Evolutionary conservation across 2,888 invertebrate genomes (phyloP), one percentile per base, ranked within the genome.

Genomic region (Helobdella robusta): DNA sequence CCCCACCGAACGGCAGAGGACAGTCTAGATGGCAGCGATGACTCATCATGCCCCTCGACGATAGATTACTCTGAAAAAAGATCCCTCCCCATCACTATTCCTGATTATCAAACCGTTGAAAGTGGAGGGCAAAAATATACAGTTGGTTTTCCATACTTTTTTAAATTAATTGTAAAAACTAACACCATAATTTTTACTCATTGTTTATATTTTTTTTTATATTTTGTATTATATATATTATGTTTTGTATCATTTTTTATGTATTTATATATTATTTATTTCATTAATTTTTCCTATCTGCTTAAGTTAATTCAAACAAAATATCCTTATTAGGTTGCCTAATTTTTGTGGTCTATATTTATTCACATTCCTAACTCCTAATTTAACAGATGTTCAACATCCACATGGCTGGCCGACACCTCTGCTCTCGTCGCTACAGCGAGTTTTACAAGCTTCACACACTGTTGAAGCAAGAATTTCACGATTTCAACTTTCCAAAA

Each of bases 401-500:
- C 70, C 94, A 98, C 81, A 97, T 98, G 95, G 97, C 98, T 5
- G 97, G 97, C 0, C 83, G 97, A 40, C 97, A 97, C 78, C 83
- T 98, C 64, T 98, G 98, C 81, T 95, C 95, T 60, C 84, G 97
- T 61, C 84, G 98, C 46, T 98, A 97, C 80, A 84, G 93, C 68
- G 98, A 98, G 82, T 98, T 97, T 80, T 86, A 91, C 8, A 87
- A 88, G 71, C 82, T 97, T 68, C 90, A 95, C 76, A 85, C 86
- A 74, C 86, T 87, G 73, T 83, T 95, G 65, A 89, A 93, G 79
- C 89, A 91, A 80, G 94, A 95, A 80, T 97, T 95, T 79, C 84
- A 88, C 70, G 95, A 90, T 65, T 97, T 91, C 79, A 89, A 87
- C 80, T 98, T 95, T 79, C 98, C 98, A 0, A 94, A 94, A 81